phyloP scores from a whole-genome alignment of 53 echinoderm and acorn worm genomes.

The Temnopleurus reevesii region DNA sequence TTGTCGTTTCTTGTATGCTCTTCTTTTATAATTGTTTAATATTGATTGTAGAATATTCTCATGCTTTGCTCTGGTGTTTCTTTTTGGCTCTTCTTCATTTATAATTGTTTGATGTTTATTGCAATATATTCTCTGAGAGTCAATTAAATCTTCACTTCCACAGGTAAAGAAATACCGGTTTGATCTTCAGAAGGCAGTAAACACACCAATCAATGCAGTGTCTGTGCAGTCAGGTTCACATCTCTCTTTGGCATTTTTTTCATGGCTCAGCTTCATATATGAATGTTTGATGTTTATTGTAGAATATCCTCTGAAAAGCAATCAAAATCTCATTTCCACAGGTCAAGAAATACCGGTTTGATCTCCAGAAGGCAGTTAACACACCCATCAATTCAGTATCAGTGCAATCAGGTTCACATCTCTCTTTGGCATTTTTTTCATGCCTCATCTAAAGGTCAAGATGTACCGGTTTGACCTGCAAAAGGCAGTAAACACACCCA shows the following conservation, averaged over 20 bases:
- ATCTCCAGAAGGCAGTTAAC: conserved; percentile 91
- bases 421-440: background rate
- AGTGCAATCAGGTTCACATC: conserved; percentile 81
- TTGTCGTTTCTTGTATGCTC: too few species aligned
- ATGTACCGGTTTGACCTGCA: conserved; percentile 86
- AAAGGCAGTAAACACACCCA: conserved; percentile 89
- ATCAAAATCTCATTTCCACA: too few species aligned
- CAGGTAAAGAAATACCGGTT: conserved; percentile 83
- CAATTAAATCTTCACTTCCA: too few species aligned
- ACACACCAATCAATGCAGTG: conserved; percentile 81
- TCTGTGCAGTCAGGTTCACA: conserved; percentile 81
- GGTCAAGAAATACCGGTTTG: conserved; percentile 89
- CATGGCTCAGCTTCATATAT: too few species aligned
- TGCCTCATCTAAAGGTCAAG: conserved; percentile 64
- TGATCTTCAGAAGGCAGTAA: conserved; percentile 87
- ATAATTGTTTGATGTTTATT: too few species aligned
- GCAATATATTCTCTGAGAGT: too few species aligned
- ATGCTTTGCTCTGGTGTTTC: background rate
- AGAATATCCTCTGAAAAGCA: too few species aligned
- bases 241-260: too few species aligned
- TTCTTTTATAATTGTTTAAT: background rate
- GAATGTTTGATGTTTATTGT: too few species aligned
- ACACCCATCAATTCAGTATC: conserved; percentile 89
- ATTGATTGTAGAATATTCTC: background rate
- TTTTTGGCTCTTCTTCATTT: too few species aligned